Evolutionary conservation across 2,113 vertebrate genomes (phyloP), one percentile per base, ranked within the genome.

Genomic region (Austrofundulus limnaeus): DNA sequence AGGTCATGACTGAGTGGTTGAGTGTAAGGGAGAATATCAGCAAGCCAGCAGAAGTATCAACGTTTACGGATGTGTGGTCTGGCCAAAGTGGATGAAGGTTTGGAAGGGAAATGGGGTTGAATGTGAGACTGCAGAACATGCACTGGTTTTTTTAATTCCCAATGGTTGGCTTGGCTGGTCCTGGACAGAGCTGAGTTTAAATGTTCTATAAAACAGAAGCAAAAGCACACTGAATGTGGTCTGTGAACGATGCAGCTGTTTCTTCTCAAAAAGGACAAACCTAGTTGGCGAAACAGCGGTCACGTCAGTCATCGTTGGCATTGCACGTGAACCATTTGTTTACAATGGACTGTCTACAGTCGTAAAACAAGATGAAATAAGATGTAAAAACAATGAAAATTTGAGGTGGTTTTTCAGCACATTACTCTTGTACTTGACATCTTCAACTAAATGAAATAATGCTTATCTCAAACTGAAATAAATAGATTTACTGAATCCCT

Each of bases 21-120:
- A 61, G 72, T 75, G 76, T 61, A 48, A 77, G 68, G 51, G 73
- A 75, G 63, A 81, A 60, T 70, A 67, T 58, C 63, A 85, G 68
- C 43, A 53, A 81, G 78, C 78, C 81, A 83, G 85, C 77, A 78
- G 53, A 87, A 72, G 77, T 72, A 85, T 85, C 70, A 49, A 34
- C 43, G 42, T 58, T 83, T 77, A 71, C 57, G 71, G 80, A 89
- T 83, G 79, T 90, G 84, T 81, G 87, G 90, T 88, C 86, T 88
- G 82, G 87, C 75, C 74, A 80, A 86, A 87, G 86, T 84, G 75
- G 76, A 82, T 72, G 80, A 88, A 74, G 86, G 89, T 84, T 89
- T 90, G 86, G 85, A 88, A 84, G 58, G 80, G 78, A 88, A 89
- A 83, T 63, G 70, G 83, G 70, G 49, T 54, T 70, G 50, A 77